Conservation (phyloP, 2,113 vertebrate genomes). For the Trogon melanurus region DNA sequence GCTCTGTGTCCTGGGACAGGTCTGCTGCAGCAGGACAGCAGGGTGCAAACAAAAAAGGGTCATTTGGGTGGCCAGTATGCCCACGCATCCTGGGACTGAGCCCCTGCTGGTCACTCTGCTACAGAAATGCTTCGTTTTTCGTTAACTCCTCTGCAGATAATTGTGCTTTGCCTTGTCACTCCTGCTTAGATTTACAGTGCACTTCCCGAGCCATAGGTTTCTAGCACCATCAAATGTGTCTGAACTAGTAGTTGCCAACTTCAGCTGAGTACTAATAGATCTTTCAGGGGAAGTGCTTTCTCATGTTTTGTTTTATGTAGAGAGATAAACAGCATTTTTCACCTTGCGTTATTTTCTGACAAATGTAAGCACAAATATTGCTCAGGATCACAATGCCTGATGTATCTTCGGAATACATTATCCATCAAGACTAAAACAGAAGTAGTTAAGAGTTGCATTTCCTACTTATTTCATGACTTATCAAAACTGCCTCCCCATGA, state of each 20-base stretch:
- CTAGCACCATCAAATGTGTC: constrained; percentile 29
- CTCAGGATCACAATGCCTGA: not conserved
- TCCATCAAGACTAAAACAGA: not conserved
- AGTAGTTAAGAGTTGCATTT: not conserved
- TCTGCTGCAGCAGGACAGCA: not conserved
- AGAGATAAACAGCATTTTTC: constrained; percentile 50
- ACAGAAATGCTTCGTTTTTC: not conserved
- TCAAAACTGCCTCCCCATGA: not conserved
- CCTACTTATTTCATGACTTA: not conserved
- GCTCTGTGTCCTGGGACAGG: not conserved
- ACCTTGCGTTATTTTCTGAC: constrained; percentile 13
- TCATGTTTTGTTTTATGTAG: constrained; percentile 18
- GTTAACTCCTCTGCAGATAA: not conserved
- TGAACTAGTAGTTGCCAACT: not conserved
- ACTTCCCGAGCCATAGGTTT: constrained; percentile 1
- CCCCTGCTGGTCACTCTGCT: not conserved
- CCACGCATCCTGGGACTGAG: not conserved
- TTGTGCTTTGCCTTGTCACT: not conserved
- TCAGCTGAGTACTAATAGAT: constrained; percentile 41
- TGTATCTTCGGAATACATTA: not conserved
- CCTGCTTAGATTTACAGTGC: not conserved
- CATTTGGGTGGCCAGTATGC: not conserved
- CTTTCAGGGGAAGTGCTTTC: constrained; percentile 45
- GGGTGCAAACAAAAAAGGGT: not conserved
- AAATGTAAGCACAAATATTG: not conserved